Evolutionary conservation across 2,797 vertebrate species (phyloP).

Genomic region (Acanthurus leucopareius): DNA sequence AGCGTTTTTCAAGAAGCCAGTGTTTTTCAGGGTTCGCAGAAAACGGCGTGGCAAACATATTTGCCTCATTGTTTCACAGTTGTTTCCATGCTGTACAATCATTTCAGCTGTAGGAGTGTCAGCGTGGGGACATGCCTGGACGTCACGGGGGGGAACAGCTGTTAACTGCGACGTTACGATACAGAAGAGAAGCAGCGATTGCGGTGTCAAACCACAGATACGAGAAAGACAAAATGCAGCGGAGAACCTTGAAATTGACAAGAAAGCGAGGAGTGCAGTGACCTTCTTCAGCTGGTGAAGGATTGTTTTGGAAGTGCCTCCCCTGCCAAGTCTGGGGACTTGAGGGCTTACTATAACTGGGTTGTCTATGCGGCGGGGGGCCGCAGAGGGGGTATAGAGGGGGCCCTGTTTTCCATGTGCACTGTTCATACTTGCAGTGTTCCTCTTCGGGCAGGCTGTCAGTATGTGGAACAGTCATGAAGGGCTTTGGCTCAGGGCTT

Average conservation of each 20-base stretch:
- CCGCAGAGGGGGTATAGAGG: slow-evolving; percentile 31
- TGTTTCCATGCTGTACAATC: slow-evolving; percentile 48
- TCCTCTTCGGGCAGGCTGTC: slow-evolving; percentile 60
- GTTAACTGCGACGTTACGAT: slow-evolving; percentile 22
- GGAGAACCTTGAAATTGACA: slow-evolving; percentile 35
- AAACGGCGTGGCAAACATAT: slow-evolving; percentile 60
- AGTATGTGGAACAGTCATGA: slow-evolving; percentile 70
- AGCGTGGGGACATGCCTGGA: slow-evolving; percentile 28
- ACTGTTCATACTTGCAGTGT: slow-evolving; percentile 49
- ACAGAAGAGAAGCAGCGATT: slow-evolving; percentile 43
- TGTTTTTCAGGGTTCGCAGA: slow-evolving; percentile 57
- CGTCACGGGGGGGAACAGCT: slow-evolving; percentile 39
- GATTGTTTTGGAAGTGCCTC: slow-evolving; percentile 35
- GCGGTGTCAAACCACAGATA: slow-evolving; percentile 34
- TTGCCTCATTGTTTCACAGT: slow-evolving; percentile 44
- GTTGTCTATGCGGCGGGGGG: slow-evolving; percentile 47
- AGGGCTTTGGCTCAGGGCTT: slow-evolving; percentile 52
- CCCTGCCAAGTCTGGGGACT: slow-evolving; percentile 38
- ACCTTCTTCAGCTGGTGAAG: slow-evolving; percentile 25
- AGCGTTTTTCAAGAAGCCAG: slow-evolving; percentile 66
- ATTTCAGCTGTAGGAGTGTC: slow-evolving; percentile 47
- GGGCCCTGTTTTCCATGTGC: slow-evolving; percentile 66
- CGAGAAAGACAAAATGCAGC: neutral
- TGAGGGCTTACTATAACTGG: slow-evolving; percentile 43
- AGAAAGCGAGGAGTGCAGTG: slow-evolving; percentile 8